Percentiles rank a stretch among this genome's conserved stretches.
Evolutionary conservation across 2,888 invertebrate genomes (phyloP).

Genomic region (Flexamia atlantica): DNA sequence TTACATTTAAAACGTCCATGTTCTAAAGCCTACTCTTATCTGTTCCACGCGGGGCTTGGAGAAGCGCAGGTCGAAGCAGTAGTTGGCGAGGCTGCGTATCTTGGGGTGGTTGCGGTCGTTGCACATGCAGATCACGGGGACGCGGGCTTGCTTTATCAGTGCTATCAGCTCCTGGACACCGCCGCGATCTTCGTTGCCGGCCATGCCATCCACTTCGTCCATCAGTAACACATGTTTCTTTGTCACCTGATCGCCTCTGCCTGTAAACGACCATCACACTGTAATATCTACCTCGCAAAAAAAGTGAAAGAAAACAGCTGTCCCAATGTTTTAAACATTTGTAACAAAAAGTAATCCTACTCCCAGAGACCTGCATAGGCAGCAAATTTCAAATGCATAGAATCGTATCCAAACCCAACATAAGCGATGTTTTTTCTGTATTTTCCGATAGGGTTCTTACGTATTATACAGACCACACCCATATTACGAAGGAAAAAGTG

Average conservation of each 20-base stretch:
- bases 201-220: slow-evolving; percentile 99
- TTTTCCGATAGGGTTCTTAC: no score
- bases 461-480: no score
- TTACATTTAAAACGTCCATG: no score
- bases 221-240: slow-evolving; percentile 96
- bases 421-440: no score
- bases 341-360: no score
- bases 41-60: slow-evolving; percentile 91
- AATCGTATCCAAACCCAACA: no score
- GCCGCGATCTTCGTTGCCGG: slow-evolving; percentile 98
- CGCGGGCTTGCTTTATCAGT: slow-evolving; percentile 91
- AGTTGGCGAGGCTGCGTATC: slow-evolving; percentile 94
- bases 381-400: no score
- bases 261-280: not conserved
- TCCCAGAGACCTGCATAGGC: no score
- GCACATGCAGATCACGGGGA: slow-evolving; percentile 98
- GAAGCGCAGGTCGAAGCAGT: slow-evolving; percentile 96
- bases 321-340: no score
- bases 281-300: no score
- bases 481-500: no score
- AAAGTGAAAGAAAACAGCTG: no score
- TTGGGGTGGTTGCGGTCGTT: slow-evolving; percentile 97
- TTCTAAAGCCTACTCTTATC: slow-evolving; percentile 83
- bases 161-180: slow-evolving; percentile 96
- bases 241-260: slow-evolving; percentile 74